phyloP scores from a whole-genome alignment of 2,113 vertebrate species.

The Peromyscus californicus region DNA sequence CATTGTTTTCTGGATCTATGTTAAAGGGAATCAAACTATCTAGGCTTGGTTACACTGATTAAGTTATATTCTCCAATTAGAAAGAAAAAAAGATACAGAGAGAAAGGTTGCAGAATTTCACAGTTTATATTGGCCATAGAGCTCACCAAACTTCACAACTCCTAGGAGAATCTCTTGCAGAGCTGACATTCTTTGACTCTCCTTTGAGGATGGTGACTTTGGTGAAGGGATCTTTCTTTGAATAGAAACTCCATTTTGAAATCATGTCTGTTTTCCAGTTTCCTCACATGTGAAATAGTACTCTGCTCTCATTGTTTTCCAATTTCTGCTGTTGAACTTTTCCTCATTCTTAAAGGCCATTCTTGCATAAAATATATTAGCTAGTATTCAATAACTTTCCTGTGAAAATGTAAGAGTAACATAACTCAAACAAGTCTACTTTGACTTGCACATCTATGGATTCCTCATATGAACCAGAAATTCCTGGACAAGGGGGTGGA shows the following conservation, averaged over 20 bases:
- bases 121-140: neutral
- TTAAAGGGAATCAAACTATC: neutral
- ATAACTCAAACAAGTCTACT: neutral
- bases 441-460: neutral
- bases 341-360: neutral
- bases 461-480: neutral
- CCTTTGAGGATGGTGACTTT: neutral
- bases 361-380: neutral
- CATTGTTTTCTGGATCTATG: neutral
- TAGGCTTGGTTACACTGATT: neutral
- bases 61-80: neutral
- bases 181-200: neutral
- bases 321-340: neutral
- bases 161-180: neutral
- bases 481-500: neutral
- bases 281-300: neutral
- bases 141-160: neutral
- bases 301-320: neutral
- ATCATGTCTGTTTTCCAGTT: neutral
- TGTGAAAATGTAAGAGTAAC: neutral
- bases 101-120: neutral
- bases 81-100: neutral
- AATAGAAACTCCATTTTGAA: neutral
- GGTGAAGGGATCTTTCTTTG: neutral
- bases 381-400: neutral